These are phyloP conservation scores for Odontesthes bonariensis DNA, from an alignment of 2,113 vertebrate species.

Conservation along the genomic window DNA sequence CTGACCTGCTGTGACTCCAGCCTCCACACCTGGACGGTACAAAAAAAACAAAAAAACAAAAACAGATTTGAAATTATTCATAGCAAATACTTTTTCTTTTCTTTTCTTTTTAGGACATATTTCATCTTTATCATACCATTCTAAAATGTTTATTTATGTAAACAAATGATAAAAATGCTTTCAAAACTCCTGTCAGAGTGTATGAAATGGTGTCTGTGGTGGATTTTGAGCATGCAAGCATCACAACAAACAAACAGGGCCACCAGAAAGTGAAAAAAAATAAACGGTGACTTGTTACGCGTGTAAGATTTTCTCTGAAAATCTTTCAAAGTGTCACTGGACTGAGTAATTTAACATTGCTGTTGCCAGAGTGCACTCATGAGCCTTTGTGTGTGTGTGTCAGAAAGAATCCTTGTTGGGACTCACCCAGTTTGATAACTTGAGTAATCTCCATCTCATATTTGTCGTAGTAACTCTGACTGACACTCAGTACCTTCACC, in stretches of 20 bases:
- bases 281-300: neutral
- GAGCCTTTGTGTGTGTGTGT: neutral
- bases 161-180: neutral
- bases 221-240: neutral
- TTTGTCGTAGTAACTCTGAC: conserved; percentile 78
- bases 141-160: no score
- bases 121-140: no score
- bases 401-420: neutral
- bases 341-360: no score
- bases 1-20: conserved; percentile 58
- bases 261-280: neutral
- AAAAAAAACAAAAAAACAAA: neutral
- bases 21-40: conserved; percentile 66
- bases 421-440: conserved; percentile 81
- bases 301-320: no score
- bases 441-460: conserved; percentile 80
- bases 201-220: neutral
- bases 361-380: neutral
- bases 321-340: neutral
- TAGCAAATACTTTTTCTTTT: neutral
- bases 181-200: neutral
- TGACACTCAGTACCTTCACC: conserved; percentile 73
- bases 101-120: no score
- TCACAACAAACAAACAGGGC: no score
- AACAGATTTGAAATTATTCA: neutral